Evolutionary conservation across 2,113 vertebrate species (phyloP), one percentile per base, ranked within the genome.

Genomic region (Ictalurus furcatus): DNA sequence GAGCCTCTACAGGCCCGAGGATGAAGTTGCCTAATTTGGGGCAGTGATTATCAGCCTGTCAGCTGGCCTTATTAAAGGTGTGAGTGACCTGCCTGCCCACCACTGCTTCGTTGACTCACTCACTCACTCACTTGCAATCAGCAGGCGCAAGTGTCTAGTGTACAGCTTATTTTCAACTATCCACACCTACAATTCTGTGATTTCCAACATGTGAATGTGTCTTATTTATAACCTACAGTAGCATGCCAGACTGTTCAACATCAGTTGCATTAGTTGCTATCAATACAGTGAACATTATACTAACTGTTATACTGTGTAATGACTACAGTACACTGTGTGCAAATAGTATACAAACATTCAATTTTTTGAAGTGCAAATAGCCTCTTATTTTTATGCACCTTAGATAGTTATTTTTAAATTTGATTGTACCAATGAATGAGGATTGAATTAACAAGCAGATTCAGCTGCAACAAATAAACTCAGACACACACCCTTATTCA

Each of bases 11-110:
- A 82, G 91, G 78, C 89, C 80, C 14, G 54, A 58, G 90, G 85
- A 90, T 82, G 52, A 90, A 86, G 88, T 40, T 8, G 59, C 89
- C 84, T 94, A 92, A 94, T 91, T 92, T 91, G 89, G 86, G 88
- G 88, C 59, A 56, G 76, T 92, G 92, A 93, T 95, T 93, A 94
- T 92, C 93, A 91, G 87, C 90, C 89, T 84, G 89, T 93, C 92
- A 92, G 87, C 87, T 89, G 89, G 87, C 89, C 91, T 90, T 92
- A 87, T 93, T 92, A 92, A 86, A 90, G 91, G 91, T 94, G 94
- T 90, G 92, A 94, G 90, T 79, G 90, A 90, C 71, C 86, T 89
- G 90, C 90, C 91, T 91, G 90, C 90, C 88, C 85, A 91, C 89
- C 81, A 71, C 89, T 85, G 87, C 73, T 90, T 71, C 90, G 71